These are phyloP conservation scores for Drosophila stalkeri DNA, from an alignment of 2,888 invertebrate species.

Conservation along the genomic window DNA sequence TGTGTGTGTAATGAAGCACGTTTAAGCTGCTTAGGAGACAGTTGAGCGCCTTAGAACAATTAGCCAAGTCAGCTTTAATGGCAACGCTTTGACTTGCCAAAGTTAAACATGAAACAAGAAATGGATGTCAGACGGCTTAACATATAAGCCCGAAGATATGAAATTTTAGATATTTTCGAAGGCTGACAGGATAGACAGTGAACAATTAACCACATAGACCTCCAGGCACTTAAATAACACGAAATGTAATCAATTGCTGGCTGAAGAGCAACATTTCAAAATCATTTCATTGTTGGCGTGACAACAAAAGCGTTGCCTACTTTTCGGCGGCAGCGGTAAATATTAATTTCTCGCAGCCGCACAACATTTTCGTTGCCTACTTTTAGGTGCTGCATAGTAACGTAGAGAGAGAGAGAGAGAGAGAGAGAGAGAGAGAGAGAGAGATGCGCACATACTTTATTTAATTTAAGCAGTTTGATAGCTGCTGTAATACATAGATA, in stretches of 20 bases:
- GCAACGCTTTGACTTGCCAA: conserved; percentile 31
- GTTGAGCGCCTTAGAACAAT: conserved; percentile 73
- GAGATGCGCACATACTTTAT: conserved; percentile 29
- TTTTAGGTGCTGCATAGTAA: conserved; percentile 49
- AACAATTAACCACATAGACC: conserved; percentile 35
- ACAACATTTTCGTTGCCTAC: conserved; percentile 54
- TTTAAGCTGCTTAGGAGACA: conserved; percentile 65
- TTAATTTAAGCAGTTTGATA: conserved; percentile 53
- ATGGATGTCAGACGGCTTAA: conserved; percentile 41
- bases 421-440: too few species aligned
- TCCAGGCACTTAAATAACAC: conserved; percentile 43
- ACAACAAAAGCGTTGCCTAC: conserved; percentile 46
- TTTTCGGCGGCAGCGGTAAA: conserved; percentile 38
- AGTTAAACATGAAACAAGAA: conserved; percentile 40
- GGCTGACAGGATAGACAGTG: not conserved
- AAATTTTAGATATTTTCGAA: conserved; percentile 37
- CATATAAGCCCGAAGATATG: conserved; percentile 37
- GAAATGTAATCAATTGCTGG: conserved; percentile 55
- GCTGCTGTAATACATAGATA: conserved; percentile 22
- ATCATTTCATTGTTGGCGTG: conserved; percentile 52
- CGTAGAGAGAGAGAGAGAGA: too few species aligned
- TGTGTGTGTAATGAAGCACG: conserved; percentile 19
- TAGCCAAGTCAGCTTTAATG: conserved; percentile 43
- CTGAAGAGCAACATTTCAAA: conserved; percentile 39
- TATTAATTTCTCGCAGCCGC: conserved; percentile 59